These are phyloP conservation scores for Thunnus albacares DNA, from an alignment of 2,797 vertebrate genomes.

Conservation along the genomic window DNA sequence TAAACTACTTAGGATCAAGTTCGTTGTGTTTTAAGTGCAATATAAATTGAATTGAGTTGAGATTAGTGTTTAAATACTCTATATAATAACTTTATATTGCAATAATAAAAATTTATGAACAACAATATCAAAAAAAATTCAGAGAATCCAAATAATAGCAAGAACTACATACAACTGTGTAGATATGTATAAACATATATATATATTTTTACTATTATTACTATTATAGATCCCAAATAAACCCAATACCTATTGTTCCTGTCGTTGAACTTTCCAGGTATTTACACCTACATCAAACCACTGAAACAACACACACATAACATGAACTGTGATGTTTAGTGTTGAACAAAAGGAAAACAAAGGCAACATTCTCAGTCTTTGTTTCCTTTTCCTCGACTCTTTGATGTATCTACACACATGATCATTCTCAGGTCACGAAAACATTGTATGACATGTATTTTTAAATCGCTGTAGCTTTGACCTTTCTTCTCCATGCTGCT, in stretches of 20 bases:
- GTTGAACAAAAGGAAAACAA: too few species aligned
- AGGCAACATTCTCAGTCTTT: background rate
- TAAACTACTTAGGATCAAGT: too few species aligned
- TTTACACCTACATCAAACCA: background rate
- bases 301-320: constrained; percentile 1
- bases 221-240: background rate
- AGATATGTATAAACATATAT: too few species aligned
- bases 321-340: background rate
- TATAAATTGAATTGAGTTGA: too few species aligned
- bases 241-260: background rate
- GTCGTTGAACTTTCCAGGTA: background rate
- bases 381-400: background rate
- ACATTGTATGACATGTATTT: constrained; percentile 30
- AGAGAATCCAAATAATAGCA: too few species aligned
- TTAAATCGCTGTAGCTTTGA: constrained; percentile 17
- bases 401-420: constrained; percentile 7
- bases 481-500: constrained; percentile 12
- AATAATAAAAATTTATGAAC: too few species aligned
- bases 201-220: background rate
- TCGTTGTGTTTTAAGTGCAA: too few species aligned
- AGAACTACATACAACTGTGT: too few species aligned
- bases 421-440: constrained; percentile 6
- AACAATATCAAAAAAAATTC: too few species aligned
- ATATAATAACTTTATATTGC: too few species aligned
- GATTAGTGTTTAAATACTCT: too few species aligned